Percentiles rank a stretch among this genome's conserved stretches.
Conservation (phyloP, 2,888 invertebrate species). For the Philonicus albiceps region DNA sequence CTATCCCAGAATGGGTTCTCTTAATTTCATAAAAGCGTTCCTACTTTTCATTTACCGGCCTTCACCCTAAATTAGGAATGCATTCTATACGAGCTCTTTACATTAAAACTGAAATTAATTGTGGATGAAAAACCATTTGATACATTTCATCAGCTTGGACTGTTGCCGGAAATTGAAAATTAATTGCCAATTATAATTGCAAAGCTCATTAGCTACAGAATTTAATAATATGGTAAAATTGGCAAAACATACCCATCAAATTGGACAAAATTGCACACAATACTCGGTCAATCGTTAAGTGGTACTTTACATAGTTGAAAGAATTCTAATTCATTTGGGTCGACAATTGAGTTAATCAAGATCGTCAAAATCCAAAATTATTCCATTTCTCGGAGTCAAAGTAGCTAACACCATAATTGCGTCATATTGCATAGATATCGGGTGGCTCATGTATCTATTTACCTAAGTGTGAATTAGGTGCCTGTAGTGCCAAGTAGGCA, state of each 20-base stretch:
- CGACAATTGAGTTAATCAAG: background rate
- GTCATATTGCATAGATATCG: background rate
- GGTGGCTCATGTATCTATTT: background rate
- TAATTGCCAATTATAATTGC: conserved; percentile 35
- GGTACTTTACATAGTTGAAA: background rate
- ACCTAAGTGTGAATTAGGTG: background rate
- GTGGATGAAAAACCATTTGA: background rate
- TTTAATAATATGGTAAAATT: background rate
- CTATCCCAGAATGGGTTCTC: background rate
- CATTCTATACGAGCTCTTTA: background rate
- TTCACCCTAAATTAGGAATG: background rate
- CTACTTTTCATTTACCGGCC: background rate
- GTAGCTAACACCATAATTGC: background rate
- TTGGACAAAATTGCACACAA: background rate
- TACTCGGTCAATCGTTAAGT: background rate
- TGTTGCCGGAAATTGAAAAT: background rate
- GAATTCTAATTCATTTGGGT: conserved; percentile 5
- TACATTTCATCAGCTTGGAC: background rate
- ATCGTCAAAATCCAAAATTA: background rate
- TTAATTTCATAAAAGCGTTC: background rate
- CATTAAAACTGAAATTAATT: background rate
- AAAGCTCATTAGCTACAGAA: conserved; percentile 21
- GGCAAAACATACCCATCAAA: background rate
- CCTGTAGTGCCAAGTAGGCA: no score
- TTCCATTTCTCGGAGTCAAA: background rate